Evolutionary conservation across 37 sponge, comb jelly and placozoan genomes (phyloP), one percentile per base, ranked within the genome.

Genomic region (Dysidea cf. avara): DNA sequence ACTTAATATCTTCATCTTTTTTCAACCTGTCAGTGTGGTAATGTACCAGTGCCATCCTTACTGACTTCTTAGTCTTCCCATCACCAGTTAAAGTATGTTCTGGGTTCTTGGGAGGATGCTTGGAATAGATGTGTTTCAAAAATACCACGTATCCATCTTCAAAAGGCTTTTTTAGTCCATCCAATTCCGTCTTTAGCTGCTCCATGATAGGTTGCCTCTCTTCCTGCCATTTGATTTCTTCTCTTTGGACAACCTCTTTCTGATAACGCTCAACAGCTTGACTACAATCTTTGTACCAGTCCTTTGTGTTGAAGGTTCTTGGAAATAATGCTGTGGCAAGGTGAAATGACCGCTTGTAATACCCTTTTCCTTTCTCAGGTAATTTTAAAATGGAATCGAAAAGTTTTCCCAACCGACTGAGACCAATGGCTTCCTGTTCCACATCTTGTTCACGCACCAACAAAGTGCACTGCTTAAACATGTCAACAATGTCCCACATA

Each of bases 391-490:
- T 9, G 12, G 5, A 6, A 12, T 56, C 58, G 13, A 56, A 56
- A 9, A 56, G 11, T 28, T 56, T 56, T 56, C 29, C 58, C 13
- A 56, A 28, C 29, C 58, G 58, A 11, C 58, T 56, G 13, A 24
- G 30, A 5, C 29, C 58, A 29, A 56, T 56, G 26, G 58, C 58
- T 12, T 56, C 58, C 13, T 56, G 58, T 28, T 56, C 58, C 58
- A 56, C 12, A 7, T 56, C 58, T 56, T 56, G 58, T 24, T 56
- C 58, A 29, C 58, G 26, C 11, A 28, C 58, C 30, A 56, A 12
- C 29, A 56, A 28, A 11, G 46, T 43, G 46, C 7, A 5, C 9
- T 43, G 46, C 9, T 43, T 43, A 43, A 43, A 43, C 46, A 43
- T 43, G 46, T 43, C 46, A 9, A 43, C 46, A 5, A 43, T 12